Conservation (phyloP, 2,888 invertebrate genomes). For the Alloplasta piceator region DNA sequence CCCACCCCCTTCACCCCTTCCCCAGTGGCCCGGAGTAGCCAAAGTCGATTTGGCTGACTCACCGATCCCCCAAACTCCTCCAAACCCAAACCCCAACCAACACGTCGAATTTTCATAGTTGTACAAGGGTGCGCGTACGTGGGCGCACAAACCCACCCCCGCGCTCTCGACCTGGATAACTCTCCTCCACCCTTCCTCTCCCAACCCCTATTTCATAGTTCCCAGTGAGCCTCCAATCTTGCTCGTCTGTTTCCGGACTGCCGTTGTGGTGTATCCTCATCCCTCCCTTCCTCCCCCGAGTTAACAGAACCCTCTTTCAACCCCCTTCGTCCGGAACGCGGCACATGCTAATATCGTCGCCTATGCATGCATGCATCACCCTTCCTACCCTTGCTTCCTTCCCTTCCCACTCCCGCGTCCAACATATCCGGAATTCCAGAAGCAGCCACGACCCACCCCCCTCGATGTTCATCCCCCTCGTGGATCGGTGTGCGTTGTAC, state of each 20-base stretch:
- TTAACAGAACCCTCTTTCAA: background rate
- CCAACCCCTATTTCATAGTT: slow-evolving; percentile 49
- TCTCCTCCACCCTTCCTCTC: background rate
- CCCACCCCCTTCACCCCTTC: background rate
- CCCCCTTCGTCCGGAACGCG: slow-evolving; percentile 8
- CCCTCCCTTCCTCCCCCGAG: background rate
- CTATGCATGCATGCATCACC: slow-evolving; percentile 19
- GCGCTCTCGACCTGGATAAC: slow-evolving; percentile 40
- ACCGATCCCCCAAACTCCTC: too few species aligned
- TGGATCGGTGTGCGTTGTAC: slow-evolving; percentile 9
- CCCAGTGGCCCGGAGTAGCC: background rate
- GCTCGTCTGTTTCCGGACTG: slow-evolving; percentile 42
- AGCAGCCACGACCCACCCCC: slow-evolving; percentile 5
- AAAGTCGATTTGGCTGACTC: too few species aligned
- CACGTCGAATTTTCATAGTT: background rate
- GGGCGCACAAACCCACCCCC: background rate
- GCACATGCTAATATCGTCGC: slow-evolving; percentile 59
- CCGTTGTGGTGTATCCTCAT: slow-evolving; percentile 31
- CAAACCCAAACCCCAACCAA: too few species aligned
- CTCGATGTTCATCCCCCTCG: slow-evolving; percentile 20
- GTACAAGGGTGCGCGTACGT: slow-evolving; percentile 19
- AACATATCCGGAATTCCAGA: slow-evolving; percentile 59
- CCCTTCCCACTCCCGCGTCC: slow-evolving; percentile 7
- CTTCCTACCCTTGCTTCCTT: too few species aligned
- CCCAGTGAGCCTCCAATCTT: slow-evolving; percentile 49